Evolutionary conservation across 2,113 vertebrate genomes (phyloP), one percentile per base, ranked within the genome.

Genomic region (Nymphicus hollandicus): DNA sequence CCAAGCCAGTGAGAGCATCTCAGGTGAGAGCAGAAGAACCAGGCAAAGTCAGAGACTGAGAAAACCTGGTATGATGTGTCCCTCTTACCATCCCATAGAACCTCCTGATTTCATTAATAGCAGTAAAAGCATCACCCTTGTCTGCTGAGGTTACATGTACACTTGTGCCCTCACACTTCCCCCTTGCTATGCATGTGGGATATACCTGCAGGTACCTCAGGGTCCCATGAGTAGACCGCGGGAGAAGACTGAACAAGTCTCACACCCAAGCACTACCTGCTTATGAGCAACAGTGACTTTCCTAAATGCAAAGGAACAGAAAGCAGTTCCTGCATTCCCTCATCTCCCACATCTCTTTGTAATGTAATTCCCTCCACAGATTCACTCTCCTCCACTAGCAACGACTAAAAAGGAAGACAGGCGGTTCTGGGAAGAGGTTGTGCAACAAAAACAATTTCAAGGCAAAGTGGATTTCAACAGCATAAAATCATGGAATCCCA

Each of bases 161-260:
- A 11, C 4, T 31, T 69, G 6, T 41, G 14, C n/a, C 35, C 27
- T 49, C 27, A 19, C 22, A 25, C 17, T 47, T 55, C 4, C 9
- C 17, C 6, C 2, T 17, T 19, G 12, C 33, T 31, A 35, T 0
- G 0, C 3, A 10, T 65, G 60, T 73, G 37, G 7, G 29, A 39
- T 25, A 10, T 24, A 77, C 31, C 33, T 83, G 13, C 33, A 74
- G 27, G 10, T 63, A 14, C 22, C 41, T 74, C 19, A 27, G 39
- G 4, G 22, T 22, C 14, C 18, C 25, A 25, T 9, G 12, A 41
- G 22, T 2, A 46, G 17, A 70, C 44, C 4, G 4, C 39, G 65
- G 49, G 31, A 88, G n/a, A 10, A 84, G n/a, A 33, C 33, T 41
- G 11, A 58, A 28, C 8, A 69, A 52, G 29, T 14, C n/a, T 24